phyloP scores from a whole-genome alignment of 2,113 vertebrate species.

The Vicugna pacos region DNA sequence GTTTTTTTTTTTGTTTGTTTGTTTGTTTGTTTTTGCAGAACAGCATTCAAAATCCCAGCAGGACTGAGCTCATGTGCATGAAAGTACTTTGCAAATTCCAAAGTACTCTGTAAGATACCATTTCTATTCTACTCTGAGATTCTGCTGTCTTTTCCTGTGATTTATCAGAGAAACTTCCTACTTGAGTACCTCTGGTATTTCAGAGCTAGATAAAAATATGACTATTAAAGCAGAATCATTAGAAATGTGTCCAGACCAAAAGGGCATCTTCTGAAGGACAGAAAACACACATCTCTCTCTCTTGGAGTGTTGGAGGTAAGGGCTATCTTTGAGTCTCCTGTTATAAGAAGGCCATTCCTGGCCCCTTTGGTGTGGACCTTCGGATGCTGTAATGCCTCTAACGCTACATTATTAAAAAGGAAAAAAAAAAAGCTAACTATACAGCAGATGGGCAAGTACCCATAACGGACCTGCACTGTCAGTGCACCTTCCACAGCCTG shows the following conservation, averaged over 20 bases:
- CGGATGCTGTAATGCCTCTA: slow-evolving; percentile 10
- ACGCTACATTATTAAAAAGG: slow-evolving; percentile 30
- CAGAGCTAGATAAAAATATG: not conserved
- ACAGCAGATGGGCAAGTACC: slow-evolving; percentile 69
- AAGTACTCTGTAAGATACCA: not conserved
- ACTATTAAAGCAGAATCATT: not conserved
- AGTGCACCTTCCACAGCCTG: not conserved
- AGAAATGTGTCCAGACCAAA: not conserved
- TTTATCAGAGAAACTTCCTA: not conserved
- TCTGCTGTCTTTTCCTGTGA: not conserved
- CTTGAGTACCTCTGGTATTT: not conserved
- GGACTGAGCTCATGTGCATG: not conserved
- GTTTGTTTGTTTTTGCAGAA: not conserved
- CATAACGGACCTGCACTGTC: not conserved
- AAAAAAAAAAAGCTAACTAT: not conserved
- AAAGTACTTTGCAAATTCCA: not conserved
- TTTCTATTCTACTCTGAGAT: not conserved
- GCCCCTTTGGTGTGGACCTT: not conserved
- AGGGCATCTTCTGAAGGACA: not conserved
- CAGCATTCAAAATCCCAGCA: not conserved
- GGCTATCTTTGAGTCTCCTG: not conserved
- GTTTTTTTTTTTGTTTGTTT: not conserved
- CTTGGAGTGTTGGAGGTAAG: not conserved
- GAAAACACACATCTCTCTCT: not conserved
- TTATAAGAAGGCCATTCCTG: slow-evolving; percentile 41